Evolutionary conservation across 1,140 invertebrate species (phyloP).

Genomic region (Apolygus lucorum): DNA sequence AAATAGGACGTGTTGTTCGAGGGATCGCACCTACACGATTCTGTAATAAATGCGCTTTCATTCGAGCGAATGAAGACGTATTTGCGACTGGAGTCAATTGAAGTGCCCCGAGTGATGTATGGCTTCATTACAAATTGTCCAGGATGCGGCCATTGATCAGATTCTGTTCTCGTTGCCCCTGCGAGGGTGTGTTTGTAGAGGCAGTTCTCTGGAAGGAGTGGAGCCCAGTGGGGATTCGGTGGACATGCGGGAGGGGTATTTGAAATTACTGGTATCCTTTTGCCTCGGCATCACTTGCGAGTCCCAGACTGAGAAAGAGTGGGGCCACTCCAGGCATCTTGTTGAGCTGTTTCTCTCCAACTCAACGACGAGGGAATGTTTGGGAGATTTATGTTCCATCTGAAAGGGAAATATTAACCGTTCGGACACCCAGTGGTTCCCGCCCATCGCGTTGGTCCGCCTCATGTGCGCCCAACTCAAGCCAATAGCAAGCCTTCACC

Average conservation of each 20-base stretch:
- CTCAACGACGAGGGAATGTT: constrained; percentile 1
- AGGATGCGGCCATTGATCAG: not conserved
- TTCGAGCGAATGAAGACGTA: not conserved
- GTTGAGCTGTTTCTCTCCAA: not conserved
- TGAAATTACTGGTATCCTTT: not conserved
- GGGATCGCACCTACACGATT: not conserved
- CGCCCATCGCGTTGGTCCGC: not conserved
- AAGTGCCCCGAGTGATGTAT: not conserved
- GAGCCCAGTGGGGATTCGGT: not conserved
- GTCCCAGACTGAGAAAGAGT: not conserved
- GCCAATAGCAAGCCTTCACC: too few relatives aligned
- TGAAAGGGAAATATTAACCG: constrained; percentile 13
- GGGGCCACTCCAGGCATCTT: not conserved
- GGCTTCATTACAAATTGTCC: not conserved
- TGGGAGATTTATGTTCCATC: not conserved
- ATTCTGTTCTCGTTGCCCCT: too few relatives aligned
- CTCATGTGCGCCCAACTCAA: not conserved
- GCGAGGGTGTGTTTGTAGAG: not conserved
- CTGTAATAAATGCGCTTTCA: not conserved
- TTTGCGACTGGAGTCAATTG: not conserved
- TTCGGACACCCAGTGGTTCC: not conserved
- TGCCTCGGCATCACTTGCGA: not conserved
- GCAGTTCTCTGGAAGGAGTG: not conserved
- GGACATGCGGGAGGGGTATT: not conserved
- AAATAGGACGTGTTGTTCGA: not conserved